Conservation (phyloP, 2,888 invertebrate species). For the Nipponacmea schrenckii region DNA sequence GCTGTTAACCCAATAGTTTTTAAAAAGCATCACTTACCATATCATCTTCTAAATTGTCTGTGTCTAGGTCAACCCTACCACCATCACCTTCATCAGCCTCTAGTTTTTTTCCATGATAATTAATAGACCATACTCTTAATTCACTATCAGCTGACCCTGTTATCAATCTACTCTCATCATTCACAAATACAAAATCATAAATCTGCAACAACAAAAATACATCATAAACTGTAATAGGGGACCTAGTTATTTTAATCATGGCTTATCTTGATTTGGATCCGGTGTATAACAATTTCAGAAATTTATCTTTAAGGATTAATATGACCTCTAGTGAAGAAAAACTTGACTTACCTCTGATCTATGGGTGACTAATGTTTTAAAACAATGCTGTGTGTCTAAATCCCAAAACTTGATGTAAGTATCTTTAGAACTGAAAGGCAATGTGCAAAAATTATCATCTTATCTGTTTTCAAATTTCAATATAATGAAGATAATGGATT, state of each 20-base stretch:
- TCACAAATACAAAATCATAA: conserved; percentile 84
- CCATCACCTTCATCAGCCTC: conserved; percentile 36
- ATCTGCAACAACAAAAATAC: conserved; percentile 72
- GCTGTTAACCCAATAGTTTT: no score
- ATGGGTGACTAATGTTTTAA: conserved; percentile 88
- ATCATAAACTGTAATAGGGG: conserved; percentile 5
- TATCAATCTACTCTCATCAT: conserved; percentile 84
- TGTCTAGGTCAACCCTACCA: conserved; percentile 9
- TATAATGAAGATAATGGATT: no score
- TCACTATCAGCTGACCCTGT: conserved; percentile 88
- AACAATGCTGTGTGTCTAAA: conserved; percentile 92
- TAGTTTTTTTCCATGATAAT: conserved; percentile 34
- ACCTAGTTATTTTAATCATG: neutral
- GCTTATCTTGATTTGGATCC: neutral
- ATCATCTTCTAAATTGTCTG: no score
- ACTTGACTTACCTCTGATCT: conserved; percentile 72
- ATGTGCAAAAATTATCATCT: neutral
- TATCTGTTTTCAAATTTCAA: neutral
- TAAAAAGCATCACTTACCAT: no score
- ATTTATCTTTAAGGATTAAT: conserved; percentile 3
- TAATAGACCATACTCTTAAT: conserved; percentile 84
- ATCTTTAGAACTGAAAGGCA: conserved; percentile 82
- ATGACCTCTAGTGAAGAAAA: neutral
- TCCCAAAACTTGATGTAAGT: conserved; percentile 98
- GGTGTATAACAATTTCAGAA: neutral